phyloP scores from a whole-genome alignment of 2,888 invertebrate species.

The Agrotis puta region DNA sequence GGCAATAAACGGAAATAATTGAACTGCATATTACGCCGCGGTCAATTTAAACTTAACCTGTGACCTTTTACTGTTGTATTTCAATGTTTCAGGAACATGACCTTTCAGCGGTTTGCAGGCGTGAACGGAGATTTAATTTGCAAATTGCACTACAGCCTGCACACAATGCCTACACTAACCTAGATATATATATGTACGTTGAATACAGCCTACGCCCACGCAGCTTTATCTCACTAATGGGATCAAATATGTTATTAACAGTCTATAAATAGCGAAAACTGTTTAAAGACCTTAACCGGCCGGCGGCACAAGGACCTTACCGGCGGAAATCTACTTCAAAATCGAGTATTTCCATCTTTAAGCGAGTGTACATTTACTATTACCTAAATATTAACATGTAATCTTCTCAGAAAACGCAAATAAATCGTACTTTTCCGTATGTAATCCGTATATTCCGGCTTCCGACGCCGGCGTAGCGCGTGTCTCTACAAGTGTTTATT shows the following conservation, averaged over 20 bases:
- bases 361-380: constrained; percentile 44
- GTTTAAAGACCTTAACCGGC: constrained; percentile 22
- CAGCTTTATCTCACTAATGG: background rate
- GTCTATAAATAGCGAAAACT: constrained; percentile 12
- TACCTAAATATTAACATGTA: constrained; percentile 59
- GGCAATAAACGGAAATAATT: too few relatives aligned
- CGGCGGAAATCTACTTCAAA: constrained; percentile 23
- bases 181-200: background rate
- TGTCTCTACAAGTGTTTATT: constrained; percentile 86
- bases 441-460: constrained; percentile 18
- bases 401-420: constrained; percentile 55
- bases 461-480: constrained; percentile 67
- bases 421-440: constrained; percentile 47
- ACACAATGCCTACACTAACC: constrained; percentile 3
- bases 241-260: constrained; percentile 1
- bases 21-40: background rate
- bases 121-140: constrained; percentile 33
- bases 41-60: constrained; percentile 4
- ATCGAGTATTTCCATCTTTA: constrained; percentile 1
- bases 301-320: constrained; percentile 12
- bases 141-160: constrained; percentile 45
- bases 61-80: constrained; percentile 30
- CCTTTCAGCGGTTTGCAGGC: constrained; percentile 43
- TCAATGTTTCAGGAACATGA: constrained; percentile 24
- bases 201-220: background rate